A percentile compares a stretch with the other conserved stretches of the same genome.
These are phyloP conservation scores for Platichthys flesus DNA, from an alignment of 2,113 vertebrate genomes.

Conservation along the genomic window DNA sequence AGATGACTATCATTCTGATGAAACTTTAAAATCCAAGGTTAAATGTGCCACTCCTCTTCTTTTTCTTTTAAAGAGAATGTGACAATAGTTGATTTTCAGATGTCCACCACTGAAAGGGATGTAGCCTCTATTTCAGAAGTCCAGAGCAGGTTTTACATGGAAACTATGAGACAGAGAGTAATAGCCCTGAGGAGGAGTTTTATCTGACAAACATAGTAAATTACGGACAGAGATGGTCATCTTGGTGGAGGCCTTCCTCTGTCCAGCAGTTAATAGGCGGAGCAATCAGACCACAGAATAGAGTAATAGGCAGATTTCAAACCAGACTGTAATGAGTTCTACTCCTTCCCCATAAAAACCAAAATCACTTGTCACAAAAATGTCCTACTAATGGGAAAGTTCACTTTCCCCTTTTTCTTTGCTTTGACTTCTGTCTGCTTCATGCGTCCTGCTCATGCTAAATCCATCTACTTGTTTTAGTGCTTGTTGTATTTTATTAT, in stretches of 20 bases:
- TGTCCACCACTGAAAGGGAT: slow-evolving; percentile 4
- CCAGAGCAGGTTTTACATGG: neutral
- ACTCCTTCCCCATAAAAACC: neutral
- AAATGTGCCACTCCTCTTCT: neutral
- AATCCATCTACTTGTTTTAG: neutral
- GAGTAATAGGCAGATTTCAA: neutral
- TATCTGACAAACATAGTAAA: slow-evolving; percentile 14
- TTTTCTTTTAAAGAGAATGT: neutral
- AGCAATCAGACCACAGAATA: neutral
- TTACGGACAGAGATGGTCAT: slow-evolving; percentile 63
- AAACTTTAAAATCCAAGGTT: slow-evolving; percentile 12
- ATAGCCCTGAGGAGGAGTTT: slow-evolving; percentile 28
- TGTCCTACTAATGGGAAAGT: too few species aligned
- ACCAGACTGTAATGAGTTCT: neutral
- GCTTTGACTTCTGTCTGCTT: neutral
- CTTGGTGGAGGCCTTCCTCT: slow-evolving; percentile 75
- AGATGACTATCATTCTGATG: slow-evolving; percentile 45
- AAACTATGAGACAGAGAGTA: neutral
- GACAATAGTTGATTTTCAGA: neutral
- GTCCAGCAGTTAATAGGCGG: slow-evolving; percentile 11
- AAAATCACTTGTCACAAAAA: neutral
- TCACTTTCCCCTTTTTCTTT: neutral
- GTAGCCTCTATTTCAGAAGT: neutral
- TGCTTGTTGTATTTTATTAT: neutral
- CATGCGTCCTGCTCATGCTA: too few species aligned